Percentiles rank a stretch among this genome's conserved stretches.
Conservation (phyloP, 1,140 invertebrate genomes). For the Drosophila truncata region DNA sequence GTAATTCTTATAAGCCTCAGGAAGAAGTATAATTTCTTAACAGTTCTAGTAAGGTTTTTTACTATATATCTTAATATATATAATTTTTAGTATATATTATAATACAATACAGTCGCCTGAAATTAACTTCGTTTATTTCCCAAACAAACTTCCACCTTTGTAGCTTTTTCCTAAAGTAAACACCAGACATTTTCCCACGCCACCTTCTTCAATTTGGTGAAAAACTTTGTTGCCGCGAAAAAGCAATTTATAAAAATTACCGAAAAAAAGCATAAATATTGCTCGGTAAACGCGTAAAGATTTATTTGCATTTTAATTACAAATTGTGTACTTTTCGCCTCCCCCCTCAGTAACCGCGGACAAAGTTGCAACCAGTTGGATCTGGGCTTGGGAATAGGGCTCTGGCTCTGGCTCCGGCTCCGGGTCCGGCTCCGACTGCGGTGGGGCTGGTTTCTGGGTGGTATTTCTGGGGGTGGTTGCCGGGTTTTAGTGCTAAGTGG, state of each 20-base stretch:
- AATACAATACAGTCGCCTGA: no score
- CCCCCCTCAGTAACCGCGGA: constrained; percentile 1
- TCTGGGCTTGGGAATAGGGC: constrained; percentile 10
- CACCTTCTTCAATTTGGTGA: background rate
- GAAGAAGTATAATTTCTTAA: no score
- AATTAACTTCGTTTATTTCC: background rate
- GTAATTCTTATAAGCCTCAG: no score
- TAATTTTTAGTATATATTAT: no score
- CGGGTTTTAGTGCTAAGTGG: constrained; percentile 74
- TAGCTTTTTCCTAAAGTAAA: background rate
- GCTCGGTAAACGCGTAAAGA: constrained; percentile 52
- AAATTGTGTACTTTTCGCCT: constrained; percentile 46
- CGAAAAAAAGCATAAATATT: constrained; percentile 29
- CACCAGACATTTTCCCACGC: background rate
- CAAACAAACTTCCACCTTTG: no score
- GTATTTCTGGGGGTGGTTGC: constrained; percentile 8
- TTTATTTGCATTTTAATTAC: constrained; percentile 82
- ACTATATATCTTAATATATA: no score
- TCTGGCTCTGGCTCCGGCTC: background rate
- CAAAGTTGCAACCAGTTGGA: constrained; percentile 41
- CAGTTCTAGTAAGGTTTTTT: no score
- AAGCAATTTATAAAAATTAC: constrained; percentile 65
- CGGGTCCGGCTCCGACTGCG: background rate
- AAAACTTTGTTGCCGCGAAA: background rate
- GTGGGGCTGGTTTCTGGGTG: constrained; percentile 16